Conservation (phyloP, 1,140 invertebrate species). For the Dendroctonus ponderosae region DNA sequence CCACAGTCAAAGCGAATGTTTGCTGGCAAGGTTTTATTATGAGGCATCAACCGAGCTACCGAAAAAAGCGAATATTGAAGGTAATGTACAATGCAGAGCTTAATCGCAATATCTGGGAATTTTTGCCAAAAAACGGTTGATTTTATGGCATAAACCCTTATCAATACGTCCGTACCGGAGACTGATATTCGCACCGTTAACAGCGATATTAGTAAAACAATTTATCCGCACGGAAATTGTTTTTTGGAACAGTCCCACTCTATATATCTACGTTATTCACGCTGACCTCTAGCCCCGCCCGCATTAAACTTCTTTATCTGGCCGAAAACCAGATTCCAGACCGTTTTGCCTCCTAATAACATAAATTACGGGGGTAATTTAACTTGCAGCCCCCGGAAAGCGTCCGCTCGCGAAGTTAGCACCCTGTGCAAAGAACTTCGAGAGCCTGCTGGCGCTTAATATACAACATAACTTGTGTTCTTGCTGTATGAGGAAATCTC, state of each 20-base stretch:
- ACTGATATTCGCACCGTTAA: slow-evolving; percentile 1
- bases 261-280: slow-evolving; percentile 26
- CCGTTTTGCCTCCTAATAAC: slow-evolving; percentile 42
- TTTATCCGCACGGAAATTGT: slow-evolving; percentile 10
- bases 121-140: no score
- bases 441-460: no score
- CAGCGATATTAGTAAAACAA: slow-evolving; percentile 23
- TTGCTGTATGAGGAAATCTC: background rate
- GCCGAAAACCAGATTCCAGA: slow-evolving; percentile 34
- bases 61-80: no score
- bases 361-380: slow-evolving; percentile 39
- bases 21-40: no score
- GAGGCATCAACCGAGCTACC: no score
- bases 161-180: background rate
- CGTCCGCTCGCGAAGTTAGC: slow-evolving; percentile 8
- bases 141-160: no score
- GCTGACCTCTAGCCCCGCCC: slow-evolving; percentile 26
- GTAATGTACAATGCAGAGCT: no score
- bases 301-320: slow-evolving; percentile 47
- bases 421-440: slow-evolving; percentile 11
- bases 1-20: no score
- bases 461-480: no score
- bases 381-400: slow-evolving; percentile 22
- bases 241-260: slow-evolving; percentile 10
- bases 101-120: no score